phyloP scores from a whole-genome alignment of 2,888 invertebrate species.

The Thymelicus sylvestris region DNA sequence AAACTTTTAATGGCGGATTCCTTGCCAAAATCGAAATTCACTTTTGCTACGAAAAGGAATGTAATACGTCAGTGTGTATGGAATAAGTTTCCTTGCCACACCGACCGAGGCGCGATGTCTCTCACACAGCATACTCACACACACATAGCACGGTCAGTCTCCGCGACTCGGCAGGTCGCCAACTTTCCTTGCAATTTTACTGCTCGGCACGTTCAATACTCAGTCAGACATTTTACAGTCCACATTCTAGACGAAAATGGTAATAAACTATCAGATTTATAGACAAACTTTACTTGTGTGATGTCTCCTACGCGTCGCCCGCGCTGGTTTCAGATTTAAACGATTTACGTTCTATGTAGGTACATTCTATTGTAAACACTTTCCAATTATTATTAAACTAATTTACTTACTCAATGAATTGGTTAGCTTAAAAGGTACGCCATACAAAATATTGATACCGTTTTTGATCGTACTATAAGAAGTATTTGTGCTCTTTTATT shows the following conservation, averaged over 20 bases:
- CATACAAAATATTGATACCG: too few relatives aligned
- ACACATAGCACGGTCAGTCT: slow-evolving; percentile 39
- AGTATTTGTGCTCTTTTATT: too few relatives aligned
- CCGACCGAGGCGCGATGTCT: slow-evolving; percentile 55
- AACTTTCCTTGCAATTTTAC: slow-evolving; percentile 76
- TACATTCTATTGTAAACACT: too few relatives aligned
- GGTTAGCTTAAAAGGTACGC: too few relatives aligned
- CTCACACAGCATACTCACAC: slow-evolving; percentile 34
- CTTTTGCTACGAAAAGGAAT: slow-evolving; percentile 39
- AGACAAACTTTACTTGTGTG: slow-evolving; percentile 44
- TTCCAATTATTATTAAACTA: too few relatives aligned
- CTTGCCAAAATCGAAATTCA: slow-evolving; percentile 28
- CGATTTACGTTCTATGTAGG: too few relatives aligned
- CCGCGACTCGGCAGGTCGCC: slow-evolving; percentile 66
- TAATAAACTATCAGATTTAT: slow-evolving; percentile 73
- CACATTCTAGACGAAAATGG: slow-evolving; percentile 67
- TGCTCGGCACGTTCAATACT: slow-evolving; percentile 61
- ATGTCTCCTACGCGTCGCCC: slow-evolving; percentile 1
- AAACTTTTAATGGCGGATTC: not conserved
- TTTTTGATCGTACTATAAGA: too few relatives aligned
- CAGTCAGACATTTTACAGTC: slow-evolving; percentile 67
- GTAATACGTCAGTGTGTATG: slow-evolving; percentile 53
- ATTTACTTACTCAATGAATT: too few relatives aligned
- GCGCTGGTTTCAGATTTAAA: not conserved
- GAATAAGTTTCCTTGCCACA: slow-evolving; percentile 70